Conservation (phyloP, 2,888 invertebrate genomes). For the Machimus rusticus region DNA sequence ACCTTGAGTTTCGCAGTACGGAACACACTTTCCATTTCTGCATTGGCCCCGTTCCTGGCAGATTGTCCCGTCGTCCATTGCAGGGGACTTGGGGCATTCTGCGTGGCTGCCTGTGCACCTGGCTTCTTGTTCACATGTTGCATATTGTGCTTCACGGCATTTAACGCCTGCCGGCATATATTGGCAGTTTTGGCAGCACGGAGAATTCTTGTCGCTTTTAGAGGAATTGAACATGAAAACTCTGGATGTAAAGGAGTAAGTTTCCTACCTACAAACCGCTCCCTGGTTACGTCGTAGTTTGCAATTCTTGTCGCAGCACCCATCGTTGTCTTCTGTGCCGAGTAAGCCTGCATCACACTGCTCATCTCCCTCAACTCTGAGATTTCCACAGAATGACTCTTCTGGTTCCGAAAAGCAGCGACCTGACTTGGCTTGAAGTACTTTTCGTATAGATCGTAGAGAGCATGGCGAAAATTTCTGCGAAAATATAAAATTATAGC, state of each 20-base stretch:
- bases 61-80: slow-evolving; percentile 72
- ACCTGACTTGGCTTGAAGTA: slow-evolving; percentile 89
- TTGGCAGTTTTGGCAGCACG: slow-evolving; percentile 92
- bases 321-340: slow-evolving; percentile 91
- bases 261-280: slow-evolving; percentile 82
- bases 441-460: slow-evolving; percentile 89
- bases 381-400: slow-evolving; percentile 95
- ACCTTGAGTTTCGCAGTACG: slow-evolving; percentile 93
- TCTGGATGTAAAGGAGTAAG: neutral
- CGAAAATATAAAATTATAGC: neutral
- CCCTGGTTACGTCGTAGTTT: slow-evolving; percentile 81
- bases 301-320: slow-evolving; percentile 93
- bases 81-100: slow-evolving; percentile 85
- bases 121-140: slow-evolving; percentile 92
- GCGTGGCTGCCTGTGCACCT: slow-evolving; percentile 83
- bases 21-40: slow-evolving; percentile 87
- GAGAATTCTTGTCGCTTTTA: slow-evolving; percentile 90
- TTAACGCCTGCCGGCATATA: slow-evolving; percentile 83
- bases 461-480: slow-evolving; percentile 96
- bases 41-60: slow-evolving; percentile 94
- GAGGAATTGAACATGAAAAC: neutral
- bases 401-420: slow-evolving; percentile 93
- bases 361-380: slow-evolving; percentile 93
- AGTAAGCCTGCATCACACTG: slow-evolving; percentile 95
- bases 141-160: slow-evolving; percentile 89